Conservation (phyloP, 2,888 invertebrate genomes). For the Gerris lacustris region DNA sequence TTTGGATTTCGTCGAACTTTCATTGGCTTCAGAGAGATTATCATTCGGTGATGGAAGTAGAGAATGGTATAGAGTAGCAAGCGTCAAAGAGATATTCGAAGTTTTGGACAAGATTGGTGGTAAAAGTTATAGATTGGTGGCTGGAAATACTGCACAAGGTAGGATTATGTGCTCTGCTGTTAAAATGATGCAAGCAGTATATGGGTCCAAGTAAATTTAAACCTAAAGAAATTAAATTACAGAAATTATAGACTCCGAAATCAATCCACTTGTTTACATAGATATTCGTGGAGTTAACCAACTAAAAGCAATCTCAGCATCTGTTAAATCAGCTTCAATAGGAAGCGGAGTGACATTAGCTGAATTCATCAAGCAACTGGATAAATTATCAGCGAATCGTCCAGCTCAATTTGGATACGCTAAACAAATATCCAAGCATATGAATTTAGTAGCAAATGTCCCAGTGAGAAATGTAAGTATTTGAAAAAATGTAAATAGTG, state of each 20-base stretch:
- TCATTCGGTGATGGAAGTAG: constrained; percentile 31
- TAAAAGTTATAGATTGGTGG: constrained; percentile 46
- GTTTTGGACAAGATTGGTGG: constrained; percentile 41
- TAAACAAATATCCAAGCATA: constrained; percentile 40
- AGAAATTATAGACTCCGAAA: neutral
- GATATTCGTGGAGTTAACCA: neutral
- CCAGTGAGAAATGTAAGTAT: constrained; percentile 57
- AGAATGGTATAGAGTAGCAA: constrained; percentile 47
- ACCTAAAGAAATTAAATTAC: no score
- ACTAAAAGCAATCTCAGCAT: neutral
- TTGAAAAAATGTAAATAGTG: neutral
- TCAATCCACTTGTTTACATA: neutral
- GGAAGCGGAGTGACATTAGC: neutral
- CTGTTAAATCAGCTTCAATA: neutral
- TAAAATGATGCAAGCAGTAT: no score
- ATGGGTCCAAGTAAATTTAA: no score
- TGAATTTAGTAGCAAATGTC: constrained; percentile 55
- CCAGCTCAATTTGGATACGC: constrained; percentile 14
- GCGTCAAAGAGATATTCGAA: constrained; percentile 45
- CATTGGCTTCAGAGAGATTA: neutral
- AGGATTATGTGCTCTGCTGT: neutral
- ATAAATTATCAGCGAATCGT: neutral
- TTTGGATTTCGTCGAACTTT: neutral
- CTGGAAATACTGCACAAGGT: constrained; percentile 67
- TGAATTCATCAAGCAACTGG: neutral